Base-by-base conservation (phyloP, 2,888 invertebrate genomes). In the Carcina quercana region DNA sequence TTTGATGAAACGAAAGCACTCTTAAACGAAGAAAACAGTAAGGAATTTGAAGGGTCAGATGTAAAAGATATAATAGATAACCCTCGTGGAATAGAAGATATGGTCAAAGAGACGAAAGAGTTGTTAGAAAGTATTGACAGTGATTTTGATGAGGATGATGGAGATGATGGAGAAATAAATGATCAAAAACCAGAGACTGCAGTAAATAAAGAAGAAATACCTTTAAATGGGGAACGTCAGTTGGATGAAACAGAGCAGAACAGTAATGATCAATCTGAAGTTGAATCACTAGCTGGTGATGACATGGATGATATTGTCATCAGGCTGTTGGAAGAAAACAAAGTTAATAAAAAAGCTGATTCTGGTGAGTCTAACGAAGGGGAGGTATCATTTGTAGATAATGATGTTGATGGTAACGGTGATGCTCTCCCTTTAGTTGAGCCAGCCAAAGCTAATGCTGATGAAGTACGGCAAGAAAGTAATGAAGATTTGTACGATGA, bases 1-100 rank as follows among this genome's bases (percentile, higher is more conserved):
- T 30, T 62, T 6, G 45, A 54, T 24, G 60, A 67, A 40, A 48
- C 49, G 3, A 30, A 46, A 24, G 43, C 48, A 10, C 36, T 42
- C 14, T 43, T 63, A 29, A 42, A 40, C 14, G 44, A 49, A 15
- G 41, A 41, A 5, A 38, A 42, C 1, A 38, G 50, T 11, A 32
- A 43, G 11, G 37, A 22, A 17, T 20, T 8, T 19, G 20, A 19
- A 7, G 8, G 8, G 8, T 7, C 8, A 19, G 19, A 19, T 7
- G 6, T 8, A 2, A 19, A 19, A 7, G 2, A 2, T 19, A 19
- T 19, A 19, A 8, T 17, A 21, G 10, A 21, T 17, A 17, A 17
- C 17, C 7, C 7, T 7, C 17, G 5, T 17, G 7, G 7, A 5
- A 5, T 17, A 17, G 17, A 17, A 17, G 7, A 17, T 17, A 7